These are phyloP conservation scores for Patella vulgata DNA, from an alignment of 1,140 invertebrate genomes.

Conservation along the genomic window DNA sequence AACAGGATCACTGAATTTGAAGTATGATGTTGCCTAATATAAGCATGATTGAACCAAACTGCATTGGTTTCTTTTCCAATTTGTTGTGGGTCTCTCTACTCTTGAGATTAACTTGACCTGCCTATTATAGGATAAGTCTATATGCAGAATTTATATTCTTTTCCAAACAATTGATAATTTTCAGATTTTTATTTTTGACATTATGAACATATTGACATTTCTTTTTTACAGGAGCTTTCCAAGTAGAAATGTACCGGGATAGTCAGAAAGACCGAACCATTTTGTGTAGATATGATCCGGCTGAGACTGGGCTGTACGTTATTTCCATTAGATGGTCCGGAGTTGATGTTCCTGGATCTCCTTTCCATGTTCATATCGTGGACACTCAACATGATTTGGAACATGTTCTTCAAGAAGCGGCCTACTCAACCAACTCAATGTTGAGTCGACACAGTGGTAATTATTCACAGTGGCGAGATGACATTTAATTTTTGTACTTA, in stretches of 20 bases:
- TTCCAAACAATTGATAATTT: too few relatives aligned
- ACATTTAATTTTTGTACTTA: slow-evolving; percentile 18
- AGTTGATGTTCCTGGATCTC: slow-evolving; percentile 89
- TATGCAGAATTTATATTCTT: too few relatives aligned
- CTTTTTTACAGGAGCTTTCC: slow-evolving; percentile 81
- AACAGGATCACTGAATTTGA: too few relatives aligned
- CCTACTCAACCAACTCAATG: slow-evolving; percentile 16
- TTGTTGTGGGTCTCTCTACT: too few relatives aligned
- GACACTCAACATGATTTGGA: slow-evolving; percentile 96
- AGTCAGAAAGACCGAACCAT: slow-evolving; percentile 98
- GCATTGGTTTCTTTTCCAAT: too few relatives aligned
- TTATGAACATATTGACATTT: too few relatives aligned
- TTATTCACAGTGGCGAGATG: slow-evolving; percentile 33
- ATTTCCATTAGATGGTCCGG: slow-evolving; percentile 99
- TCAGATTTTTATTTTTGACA: too few relatives aligned
- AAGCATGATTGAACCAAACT: too few relatives aligned
- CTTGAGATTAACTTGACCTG: too few relatives aligned
- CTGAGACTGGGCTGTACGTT: slow-evolving; percentile 97
- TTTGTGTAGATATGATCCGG: slow-evolving; percentile 95
- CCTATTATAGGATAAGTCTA: too few relatives aligned
- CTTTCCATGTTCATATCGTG: slow-evolving; percentile 98
- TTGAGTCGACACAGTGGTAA: not conserved
- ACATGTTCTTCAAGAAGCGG: slow-evolving; percentile 39
- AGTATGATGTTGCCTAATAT: too few relatives aligned
- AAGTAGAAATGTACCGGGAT: slow-evolving; percentile 99